Conservation (phyloP, 2,888 invertebrate genomes). For the Drosophila planitibia region DNA sequence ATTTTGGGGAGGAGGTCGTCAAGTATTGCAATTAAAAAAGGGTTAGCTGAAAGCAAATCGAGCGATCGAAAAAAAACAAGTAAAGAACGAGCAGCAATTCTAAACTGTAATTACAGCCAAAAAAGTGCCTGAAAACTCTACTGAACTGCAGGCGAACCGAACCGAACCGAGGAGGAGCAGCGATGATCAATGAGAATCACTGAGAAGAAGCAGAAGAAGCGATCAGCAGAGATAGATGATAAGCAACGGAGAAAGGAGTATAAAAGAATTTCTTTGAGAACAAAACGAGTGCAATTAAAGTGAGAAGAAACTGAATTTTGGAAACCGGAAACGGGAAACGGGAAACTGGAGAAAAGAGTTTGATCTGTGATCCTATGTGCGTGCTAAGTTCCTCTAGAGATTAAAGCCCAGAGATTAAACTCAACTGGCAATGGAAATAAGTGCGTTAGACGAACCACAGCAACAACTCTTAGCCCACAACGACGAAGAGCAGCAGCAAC, state of each 20-base stretch:
- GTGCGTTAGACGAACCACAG: constrained; percentile 53
- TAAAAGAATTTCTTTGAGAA: not conserved
- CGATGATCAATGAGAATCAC: constrained; percentile 30
- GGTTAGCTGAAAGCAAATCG: constrained; percentile 37
- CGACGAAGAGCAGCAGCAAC: constrained; percentile 30
- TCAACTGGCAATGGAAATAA: constrained; percentile 64
- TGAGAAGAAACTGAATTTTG: not conserved
- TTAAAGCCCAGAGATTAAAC: constrained; percentile 15
- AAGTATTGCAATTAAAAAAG: constrained; percentile 27
- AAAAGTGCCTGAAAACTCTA: constrained; percentile 59
- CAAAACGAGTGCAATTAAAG: constrained; percentile 16
- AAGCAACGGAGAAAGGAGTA: not conserved
- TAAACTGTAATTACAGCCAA: constrained; percentile 48
- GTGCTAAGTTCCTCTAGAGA: constrained; percentile 44
- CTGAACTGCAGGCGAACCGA: constrained; percentile 4
- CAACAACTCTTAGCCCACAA: constrained; percentile 41
- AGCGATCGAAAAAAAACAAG: not conserved
- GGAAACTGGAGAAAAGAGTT: not conserved
- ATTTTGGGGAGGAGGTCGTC: not conserved
- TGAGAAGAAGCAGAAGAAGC: constrained; percentile 2
- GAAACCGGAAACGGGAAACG: not conserved
- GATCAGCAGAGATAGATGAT: constrained; percentile 19
- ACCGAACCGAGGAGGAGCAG: not conserved
- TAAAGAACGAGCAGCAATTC: constrained; percentile 6
- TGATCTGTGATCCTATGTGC: constrained; percentile 27